Percentiles rank a stretch among this genome's conserved stretches.
phyloP scores from a whole-genome alignment of 1,140 invertebrate genomes.

The Solenopsis invicta region DNA sequence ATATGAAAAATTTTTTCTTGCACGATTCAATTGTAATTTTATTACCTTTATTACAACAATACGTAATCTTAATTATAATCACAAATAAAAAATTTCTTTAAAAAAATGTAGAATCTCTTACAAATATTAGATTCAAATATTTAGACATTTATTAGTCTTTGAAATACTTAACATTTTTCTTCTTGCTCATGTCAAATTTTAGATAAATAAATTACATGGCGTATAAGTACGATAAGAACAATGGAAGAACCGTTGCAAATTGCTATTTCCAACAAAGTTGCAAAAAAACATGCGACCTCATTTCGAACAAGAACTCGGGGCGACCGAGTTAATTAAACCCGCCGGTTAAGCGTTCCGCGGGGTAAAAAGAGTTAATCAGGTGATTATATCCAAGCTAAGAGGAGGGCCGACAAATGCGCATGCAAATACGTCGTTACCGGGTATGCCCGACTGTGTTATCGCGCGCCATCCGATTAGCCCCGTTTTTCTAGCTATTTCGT shows the following conservation, averaged over 20 bases:
- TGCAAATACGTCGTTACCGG: slow-evolving; percentile 71
- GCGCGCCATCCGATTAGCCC: slow-evolving; percentile 69
- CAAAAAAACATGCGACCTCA: slow-evolving; percentile 6
- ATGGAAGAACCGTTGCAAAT: slow-evolving; percentile 9
- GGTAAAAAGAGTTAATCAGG: slow-evolving; percentile 52
- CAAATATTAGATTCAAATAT: not conserved
- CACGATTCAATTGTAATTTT: not conserved
- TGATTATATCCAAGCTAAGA: slow-evolving; percentile 29
- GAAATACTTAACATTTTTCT: not conserved
- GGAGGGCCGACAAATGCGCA: slow-evolving; percentile 60
- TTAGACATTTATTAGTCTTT: not conserved
- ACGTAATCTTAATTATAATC: not conserved
- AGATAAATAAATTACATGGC: not conserved
- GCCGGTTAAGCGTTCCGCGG: not conserved
- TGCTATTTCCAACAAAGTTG: not conserved
- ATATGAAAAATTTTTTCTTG: not conserved
- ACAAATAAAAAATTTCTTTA: not conserved
- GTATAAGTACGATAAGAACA: not conserved
- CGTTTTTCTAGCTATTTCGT: slow-evolving; percentile 71
- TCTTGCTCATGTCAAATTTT: not conserved
- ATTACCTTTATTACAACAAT: too few species aligned
- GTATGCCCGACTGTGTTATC: slow-evolving; percentile 58
- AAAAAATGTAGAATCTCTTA: not conserved
- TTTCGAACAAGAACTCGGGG: not conserved
- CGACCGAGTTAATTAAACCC: slow-evolving; percentile 19